Conservation (phyloP, 2,797 vertebrate species). For the Enteromius fasciolatus region DNA sequence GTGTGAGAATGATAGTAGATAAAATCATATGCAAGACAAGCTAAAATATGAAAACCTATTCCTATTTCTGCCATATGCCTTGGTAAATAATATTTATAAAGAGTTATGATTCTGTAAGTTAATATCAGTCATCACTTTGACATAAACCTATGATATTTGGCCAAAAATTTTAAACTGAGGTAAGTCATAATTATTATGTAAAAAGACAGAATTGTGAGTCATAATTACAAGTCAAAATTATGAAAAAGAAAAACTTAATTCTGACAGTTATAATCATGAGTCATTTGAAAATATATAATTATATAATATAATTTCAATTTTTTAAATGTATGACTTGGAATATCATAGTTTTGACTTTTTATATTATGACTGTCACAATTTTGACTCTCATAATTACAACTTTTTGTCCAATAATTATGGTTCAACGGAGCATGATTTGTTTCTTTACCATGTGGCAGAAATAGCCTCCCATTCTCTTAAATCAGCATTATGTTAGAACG, state of each 20-base stretch:
- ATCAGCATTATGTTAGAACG: not conserved
- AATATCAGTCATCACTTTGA: not conserved
- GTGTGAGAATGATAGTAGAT: not conserved
- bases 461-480: not conserved
- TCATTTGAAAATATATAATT: too few species aligned
- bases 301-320: not conserved
- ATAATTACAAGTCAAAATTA: not conserved
- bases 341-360: not conserved
- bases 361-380: not conserved
- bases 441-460: not conserved
- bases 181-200: not conserved
- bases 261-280: too few species aligned
- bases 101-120: not conserved
- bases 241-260: too few species aligned
- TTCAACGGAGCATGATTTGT: not conserved
- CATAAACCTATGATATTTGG: not conserved
- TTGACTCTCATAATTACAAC: not conserved
- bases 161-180: too few species aligned
- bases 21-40: not conserved
- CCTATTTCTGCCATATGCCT: not conserved
- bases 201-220: not conserved
- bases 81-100: not conserved
- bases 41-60: not conserved
- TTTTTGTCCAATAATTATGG: not conserved
- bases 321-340: not conserved